These are phyloP conservation scores for Echiichthys vipera DNA, from an alignment of 2,797 vertebrate species.

Conservation along the genomic window DNA sequence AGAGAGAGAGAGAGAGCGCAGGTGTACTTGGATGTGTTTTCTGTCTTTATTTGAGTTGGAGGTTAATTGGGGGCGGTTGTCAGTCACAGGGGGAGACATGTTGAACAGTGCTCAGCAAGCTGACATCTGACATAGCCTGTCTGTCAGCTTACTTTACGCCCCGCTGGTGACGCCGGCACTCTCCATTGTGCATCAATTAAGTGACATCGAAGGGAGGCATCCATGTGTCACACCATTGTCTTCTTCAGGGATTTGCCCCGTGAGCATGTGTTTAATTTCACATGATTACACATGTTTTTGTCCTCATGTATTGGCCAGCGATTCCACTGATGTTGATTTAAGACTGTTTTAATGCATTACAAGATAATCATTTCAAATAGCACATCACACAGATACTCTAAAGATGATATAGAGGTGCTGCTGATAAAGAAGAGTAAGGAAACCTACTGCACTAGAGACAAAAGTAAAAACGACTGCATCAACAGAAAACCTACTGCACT, in stretches of 20 bases:
- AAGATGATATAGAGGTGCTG: not conserved
- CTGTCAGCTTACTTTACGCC: slow-evolving; percentile 71
- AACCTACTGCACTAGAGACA: not conserved
- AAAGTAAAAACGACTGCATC: not conserved
- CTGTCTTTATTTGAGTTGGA: slow-evolving; percentile 52
- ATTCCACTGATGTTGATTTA: not conserved
- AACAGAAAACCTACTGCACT: not conserved
- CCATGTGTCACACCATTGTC: slow-evolving; percentile 63
- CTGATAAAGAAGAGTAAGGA: slow-evolving; percentile 10
- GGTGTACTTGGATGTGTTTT: slow-evolving; percentile 62
- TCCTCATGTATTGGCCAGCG: not conserved
- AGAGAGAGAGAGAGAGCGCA: slow-evolving; percentile 40
- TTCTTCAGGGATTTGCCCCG: slow-evolving; percentile 46
- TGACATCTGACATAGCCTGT: slow-evolving; percentile 75
- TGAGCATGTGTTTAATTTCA: slow-evolving; percentile 73
- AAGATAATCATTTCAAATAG: not conserved
- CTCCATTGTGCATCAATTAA: slow-evolving; percentile 75
- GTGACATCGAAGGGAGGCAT: slow-evolving; percentile 56
- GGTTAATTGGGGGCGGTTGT: slow-evolving; percentile 80
- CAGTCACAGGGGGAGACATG: slow-evolving; percentile 71
- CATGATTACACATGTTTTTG: slow-evolving; percentile 44
- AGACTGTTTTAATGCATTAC: not conserved
- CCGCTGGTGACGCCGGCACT: slow-evolving; percentile 54
- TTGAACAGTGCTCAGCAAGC: slow-evolving; percentile 62
- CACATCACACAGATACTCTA: not conserved